Percentiles rank a stretch among this genome's conserved stretches.
Conservation (phyloP, 1,140 invertebrate genomes). For the Lepidotrigona ventralis region DNA sequence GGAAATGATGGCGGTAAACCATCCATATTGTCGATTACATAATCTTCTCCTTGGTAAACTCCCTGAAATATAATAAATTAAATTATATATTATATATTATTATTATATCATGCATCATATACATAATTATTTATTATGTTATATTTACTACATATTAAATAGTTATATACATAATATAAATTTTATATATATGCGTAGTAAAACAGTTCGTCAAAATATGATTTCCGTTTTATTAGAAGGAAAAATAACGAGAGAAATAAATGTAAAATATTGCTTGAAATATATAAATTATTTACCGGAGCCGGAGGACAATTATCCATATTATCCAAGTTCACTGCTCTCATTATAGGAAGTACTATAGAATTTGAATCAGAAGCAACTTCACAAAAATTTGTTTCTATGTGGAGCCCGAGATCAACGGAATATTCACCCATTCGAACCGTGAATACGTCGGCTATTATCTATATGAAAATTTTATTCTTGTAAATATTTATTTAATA, state of each 20-base stretch:
- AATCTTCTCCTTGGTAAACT: background rate
- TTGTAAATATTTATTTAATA: background rate
- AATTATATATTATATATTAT: no score
- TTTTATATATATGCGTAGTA: background rate
- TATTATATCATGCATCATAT: no score
- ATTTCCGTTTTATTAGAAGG: background rate
- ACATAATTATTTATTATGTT: no score
- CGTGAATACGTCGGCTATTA: background rate
- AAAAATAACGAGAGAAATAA: background rate
- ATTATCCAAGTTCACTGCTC: background rate
- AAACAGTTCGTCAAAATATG: background rate
- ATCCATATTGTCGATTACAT: background rate
- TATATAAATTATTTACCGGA: background rate
- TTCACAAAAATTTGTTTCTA: background rate
- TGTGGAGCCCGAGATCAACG: background rate
- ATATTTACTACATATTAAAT: no score
- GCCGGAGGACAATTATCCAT: background rate
- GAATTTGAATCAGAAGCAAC: background rate
- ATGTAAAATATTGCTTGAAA: background rate
- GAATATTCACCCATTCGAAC: background rate
- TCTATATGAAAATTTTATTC: background rate
- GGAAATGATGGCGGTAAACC: constrained; percentile 2
- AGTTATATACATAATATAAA: no score
- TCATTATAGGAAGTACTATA: background rate
- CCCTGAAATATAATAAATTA: background rate